phyloP scores from a whole-genome alignment of 2,888 invertebrate species.

The Agelastica alni region DNA sequence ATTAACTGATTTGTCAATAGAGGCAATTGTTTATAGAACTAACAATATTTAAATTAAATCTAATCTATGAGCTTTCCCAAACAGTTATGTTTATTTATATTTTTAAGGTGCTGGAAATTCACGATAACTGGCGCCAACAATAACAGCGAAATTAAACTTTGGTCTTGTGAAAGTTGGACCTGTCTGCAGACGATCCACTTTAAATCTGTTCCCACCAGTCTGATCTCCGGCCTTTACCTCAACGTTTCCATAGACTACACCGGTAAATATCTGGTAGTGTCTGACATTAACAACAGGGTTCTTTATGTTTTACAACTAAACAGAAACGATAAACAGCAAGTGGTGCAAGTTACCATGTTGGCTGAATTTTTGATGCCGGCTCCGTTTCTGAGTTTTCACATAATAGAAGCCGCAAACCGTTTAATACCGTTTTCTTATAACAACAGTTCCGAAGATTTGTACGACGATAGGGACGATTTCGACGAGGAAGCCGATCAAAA shows the following conservation, averaged over 20 bases:
- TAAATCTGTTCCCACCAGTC: conserved; percentile 58
- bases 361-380: conserved; percentile 87
- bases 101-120: conserved; percentile 87
- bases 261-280: conserved; percentile 83
- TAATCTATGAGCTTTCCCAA: no score
- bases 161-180: conserved; percentile 95
- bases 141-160: conserved; percentile 88
- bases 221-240: conserved; percentile 59
- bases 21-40: no score
- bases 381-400: conserved; percentile 87
- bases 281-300: conserved; percentile 75
- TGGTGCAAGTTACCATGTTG: conserved; percentile 72
- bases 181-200: conserved; percentile 88
- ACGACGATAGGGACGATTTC: conserved; percentile 62
- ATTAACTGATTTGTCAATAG: no score
- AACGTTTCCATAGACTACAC: conserved; percentile 84
- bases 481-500: conserved; percentile 61
- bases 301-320: conserved; percentile 79
- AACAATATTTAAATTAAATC: no score
- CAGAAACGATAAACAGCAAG: conserved; percentile 64
- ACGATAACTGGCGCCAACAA: conserved; percentile 89
- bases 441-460: conserved; percentile 62
- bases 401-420: conserved; percentile 73
- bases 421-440: conserved; percentile 56
- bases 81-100: no score